These are phyloP conservation scores for Drosophila borborema DNA, from an alignment of 2,888 invertebrate genomes.

Conservation along the genomic window DNA sequence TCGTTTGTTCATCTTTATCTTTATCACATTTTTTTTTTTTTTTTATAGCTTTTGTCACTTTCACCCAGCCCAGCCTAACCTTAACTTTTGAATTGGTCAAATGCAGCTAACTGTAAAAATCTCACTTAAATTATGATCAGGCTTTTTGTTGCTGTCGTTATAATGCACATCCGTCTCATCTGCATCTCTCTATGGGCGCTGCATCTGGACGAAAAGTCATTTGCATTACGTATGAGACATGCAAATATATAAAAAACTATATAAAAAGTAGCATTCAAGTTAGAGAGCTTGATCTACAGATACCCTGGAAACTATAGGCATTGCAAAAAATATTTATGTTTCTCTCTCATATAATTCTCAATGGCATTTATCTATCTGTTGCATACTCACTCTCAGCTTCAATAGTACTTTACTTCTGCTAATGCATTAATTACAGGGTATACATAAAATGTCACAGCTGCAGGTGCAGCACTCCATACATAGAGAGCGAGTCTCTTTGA, in stretches of 20 bases:
- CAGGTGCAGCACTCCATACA: constrained; percentile 37
- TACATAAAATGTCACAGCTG: constrained; percentile 14
- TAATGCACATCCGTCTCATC: constrained; percentile 52
- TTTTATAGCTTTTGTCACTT: constrained; percentile 40
- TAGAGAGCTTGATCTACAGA: too few species aligned
- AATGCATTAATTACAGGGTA: constrained; percentile 3
- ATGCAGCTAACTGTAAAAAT: constrained; percentile 54
- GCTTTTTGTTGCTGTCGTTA: constrained; percentile 16
- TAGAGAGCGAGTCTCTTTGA: constrained; percentile 15
- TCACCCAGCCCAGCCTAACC: constrained; percentile 40
- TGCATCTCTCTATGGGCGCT: constrained; percentile 25
- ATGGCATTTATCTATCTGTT: not conserved
- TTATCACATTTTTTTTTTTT: constrained; percentile 4
- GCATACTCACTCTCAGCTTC: not conserved
- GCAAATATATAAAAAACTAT: constrained; percentile 6
- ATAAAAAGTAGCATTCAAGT: not conserved
- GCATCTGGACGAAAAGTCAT: constrained; percentile 30
- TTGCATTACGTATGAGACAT: constrained; percentile 30
- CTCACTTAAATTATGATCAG: constrained; percentile 46
- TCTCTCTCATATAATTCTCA: too few species aligned
- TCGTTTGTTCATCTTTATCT: constrained; percentile 3
- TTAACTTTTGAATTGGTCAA: constrained; percentile 40
- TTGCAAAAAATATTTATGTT: too few species aligned
- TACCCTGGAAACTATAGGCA: not conserved
- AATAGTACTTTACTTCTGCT: not conserved